Percentiles rank a stretch among this genome's conserved stretches.
Conservation (phyloP, 2,113 vertebrate genomes). For the Silurus asotus region DNA sequence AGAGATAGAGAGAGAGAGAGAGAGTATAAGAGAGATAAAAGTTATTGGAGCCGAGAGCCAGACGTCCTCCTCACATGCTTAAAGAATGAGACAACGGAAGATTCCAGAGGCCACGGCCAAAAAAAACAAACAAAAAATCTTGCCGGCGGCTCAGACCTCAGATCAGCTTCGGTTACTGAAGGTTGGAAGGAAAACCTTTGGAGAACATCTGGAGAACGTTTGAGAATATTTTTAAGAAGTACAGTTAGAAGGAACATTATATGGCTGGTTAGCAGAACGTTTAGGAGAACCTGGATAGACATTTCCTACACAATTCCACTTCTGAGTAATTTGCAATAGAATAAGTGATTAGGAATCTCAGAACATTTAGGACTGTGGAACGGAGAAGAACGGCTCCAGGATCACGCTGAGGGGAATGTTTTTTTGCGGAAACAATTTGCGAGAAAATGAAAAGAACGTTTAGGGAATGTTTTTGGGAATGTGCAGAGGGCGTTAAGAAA, state of each 20-base stretch:
- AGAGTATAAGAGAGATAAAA: slow-evolving; percentile 48
- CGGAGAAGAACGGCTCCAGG: background rate
- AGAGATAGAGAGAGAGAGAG: background rate
- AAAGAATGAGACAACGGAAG: slow-evolving; percentile 68
- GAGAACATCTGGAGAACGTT: background rate
- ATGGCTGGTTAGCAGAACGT: background rate
- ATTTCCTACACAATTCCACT: background rate
- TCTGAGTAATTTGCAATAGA: background rate
- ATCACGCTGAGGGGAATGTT: background rate
- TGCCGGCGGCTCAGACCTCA: too few species aligned
- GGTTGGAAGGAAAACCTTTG: background rate
- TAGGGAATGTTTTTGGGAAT: background rate
- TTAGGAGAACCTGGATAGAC: background rate
- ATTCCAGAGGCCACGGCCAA: slow-evolving; percentile 57
- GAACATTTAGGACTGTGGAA: background rate
- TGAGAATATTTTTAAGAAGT: too few species aligned
- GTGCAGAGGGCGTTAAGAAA: background rate
- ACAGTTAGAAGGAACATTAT: background rate
- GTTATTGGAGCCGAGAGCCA: slow-evolving; percentile 54
- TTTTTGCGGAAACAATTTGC: background rate
- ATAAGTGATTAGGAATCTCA: background rate
- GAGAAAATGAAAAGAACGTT: background rate
- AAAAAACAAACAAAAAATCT: background rate
- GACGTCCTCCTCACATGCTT: slow-evolving; percentile 55
- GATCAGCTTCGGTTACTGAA: background rate